These are phyloP conservation scores for Anoplophora glabripennis DNA, from an alignment of 1,140 invertebrate genomes.

Conservation along the genomic window DNA sequence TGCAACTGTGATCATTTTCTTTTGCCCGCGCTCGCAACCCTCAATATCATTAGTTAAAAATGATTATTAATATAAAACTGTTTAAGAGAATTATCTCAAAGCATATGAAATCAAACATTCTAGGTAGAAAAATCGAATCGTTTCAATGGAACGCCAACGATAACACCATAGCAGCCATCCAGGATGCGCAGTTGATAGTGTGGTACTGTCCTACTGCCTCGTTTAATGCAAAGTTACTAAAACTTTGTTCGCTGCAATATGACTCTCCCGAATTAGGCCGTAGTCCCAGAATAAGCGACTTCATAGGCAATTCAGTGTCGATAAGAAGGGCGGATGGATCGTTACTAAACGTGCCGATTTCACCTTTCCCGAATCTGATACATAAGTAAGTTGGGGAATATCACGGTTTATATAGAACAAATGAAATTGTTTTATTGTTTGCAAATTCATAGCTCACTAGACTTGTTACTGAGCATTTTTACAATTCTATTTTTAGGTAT, in stretches of 20 bases:
- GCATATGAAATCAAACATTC: too few species aligned
- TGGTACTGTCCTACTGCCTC: constrained; percentile 81
- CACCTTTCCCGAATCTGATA: constrained; percentile 54
- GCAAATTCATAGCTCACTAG: not conserved
- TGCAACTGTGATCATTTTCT: too few species aligned
- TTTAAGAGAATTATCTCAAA: too few species aligned
- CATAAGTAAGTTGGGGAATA: constrained; percentile 30
- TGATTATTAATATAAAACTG: too few species aligned
- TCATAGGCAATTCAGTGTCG: constrained; percentile 73
- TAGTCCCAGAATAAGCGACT: constrained; percentile 72
- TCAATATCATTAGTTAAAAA: too few species aligned
- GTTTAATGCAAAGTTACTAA: constrained; percentile 69
- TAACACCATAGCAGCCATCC: constrained; percentile 80
- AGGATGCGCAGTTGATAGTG: constrained; percentile 78
- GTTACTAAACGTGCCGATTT: constrained; percentile 54
- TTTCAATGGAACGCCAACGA: constrained; percentile 79
- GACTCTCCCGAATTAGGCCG: constrained; percentile 70
- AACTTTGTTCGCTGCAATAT: constrained; percentile 50
- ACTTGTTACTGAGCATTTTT: too few species aligned
- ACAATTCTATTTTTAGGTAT: constrained; percentile 41
- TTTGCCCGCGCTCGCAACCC: too few species aligned
- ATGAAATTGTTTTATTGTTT: not conserved
- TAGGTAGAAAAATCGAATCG: constrained; percentile 74
- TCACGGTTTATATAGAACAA: not conserved
- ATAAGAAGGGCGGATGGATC: constrained; percentile 57